These are phyloP conservation scores for Monarcha castaneiventris DNA, from an alignment of 2,113 vertebrate species.

Conservation along the genomic window DNA sequence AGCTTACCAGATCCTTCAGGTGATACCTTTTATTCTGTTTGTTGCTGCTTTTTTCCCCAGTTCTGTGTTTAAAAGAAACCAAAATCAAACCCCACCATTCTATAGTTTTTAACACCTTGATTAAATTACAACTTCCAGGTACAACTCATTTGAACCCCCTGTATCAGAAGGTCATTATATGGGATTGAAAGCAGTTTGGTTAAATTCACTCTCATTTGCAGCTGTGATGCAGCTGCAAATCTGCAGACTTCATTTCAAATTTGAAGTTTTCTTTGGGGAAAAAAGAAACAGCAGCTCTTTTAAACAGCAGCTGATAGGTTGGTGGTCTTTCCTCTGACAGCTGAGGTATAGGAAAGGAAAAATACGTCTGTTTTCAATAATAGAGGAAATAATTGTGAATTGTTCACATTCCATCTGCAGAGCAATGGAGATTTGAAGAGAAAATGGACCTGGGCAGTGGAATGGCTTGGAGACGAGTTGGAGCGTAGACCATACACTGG, in stretches of 20 bases:
- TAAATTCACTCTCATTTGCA: not conserved
- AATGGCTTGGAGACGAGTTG: slow-evolving; percentile 97
- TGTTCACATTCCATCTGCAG: slow-evolving; percentile 70
- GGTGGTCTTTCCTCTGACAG: not conserved
- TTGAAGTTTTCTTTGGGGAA: not conserved
- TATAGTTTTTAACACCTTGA: not conserved
- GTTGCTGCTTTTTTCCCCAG: not conserved
- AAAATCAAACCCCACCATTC: not conserved
- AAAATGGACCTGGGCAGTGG: slow-evolving; percentile 99
- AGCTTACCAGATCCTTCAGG: slow-evolving; percentile 98
- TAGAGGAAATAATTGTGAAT: not conserved
- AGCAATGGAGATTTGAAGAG: slow-evolving; percentile 98
- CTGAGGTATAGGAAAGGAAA: not conserved
- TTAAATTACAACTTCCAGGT: not conserved
- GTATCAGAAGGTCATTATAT: not conserved
- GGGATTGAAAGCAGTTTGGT: not conserved
- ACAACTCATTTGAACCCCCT: not conserved
- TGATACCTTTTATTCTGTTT: slow-evolving; percentile 50
- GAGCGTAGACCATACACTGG: slow-evolving; percentile 96
- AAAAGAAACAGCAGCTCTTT: not conserved
- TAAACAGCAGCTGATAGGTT: not conserved
- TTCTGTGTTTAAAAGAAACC: not conserved
- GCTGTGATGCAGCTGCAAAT: not conserved
- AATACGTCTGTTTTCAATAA: not conserved
- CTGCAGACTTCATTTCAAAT: not conserved